Evolutionary conservation across 2,888 invertebrate species (phyloP).

Genomic region (Heliconius sara): DNA sequence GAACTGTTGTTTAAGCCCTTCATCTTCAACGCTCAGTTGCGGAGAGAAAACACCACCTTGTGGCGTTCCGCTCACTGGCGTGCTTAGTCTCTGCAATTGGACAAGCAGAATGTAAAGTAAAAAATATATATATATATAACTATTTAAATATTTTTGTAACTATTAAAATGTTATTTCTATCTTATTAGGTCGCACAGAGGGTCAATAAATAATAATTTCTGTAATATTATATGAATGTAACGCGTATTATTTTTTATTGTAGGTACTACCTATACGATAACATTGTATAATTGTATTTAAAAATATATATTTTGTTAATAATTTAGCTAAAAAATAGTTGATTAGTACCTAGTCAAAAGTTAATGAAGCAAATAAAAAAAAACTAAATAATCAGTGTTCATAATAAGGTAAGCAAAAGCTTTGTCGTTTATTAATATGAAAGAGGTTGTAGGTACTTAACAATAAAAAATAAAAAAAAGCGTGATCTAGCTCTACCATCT

Average conservation of each 20-base stretch:
- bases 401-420: constrained; percentile 1
- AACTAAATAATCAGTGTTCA: not conserved
- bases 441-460: not conserved
- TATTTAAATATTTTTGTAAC: not conserved
- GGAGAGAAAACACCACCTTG: constrained; percentile 77
- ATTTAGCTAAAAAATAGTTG: not conserved
- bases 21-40: constrained; percentile 76
- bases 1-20: constrained; percentile 79
- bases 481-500: not conserved
- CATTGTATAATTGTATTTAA: not conserved
- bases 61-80: constrained; percentile 75
- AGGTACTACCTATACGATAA: not conserved
- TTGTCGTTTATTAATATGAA: not conserved
- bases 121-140: not conserved
- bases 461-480: not conserved
- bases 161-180: not conserved
- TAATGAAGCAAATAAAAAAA: not conserved
- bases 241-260: not conserved
- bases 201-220: constrained; percentile 2
- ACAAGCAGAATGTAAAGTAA: constrained; percentile 17
- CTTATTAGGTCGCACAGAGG: not conserved
- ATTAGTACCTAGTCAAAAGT: not conserved
- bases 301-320: not conserved
- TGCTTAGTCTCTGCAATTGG: constrained; percentile 73
- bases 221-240: not conserved